phyloP scores from a whole-genome alignment of 2,797 vertebrate species.

The Ara ararauna region DNA sequence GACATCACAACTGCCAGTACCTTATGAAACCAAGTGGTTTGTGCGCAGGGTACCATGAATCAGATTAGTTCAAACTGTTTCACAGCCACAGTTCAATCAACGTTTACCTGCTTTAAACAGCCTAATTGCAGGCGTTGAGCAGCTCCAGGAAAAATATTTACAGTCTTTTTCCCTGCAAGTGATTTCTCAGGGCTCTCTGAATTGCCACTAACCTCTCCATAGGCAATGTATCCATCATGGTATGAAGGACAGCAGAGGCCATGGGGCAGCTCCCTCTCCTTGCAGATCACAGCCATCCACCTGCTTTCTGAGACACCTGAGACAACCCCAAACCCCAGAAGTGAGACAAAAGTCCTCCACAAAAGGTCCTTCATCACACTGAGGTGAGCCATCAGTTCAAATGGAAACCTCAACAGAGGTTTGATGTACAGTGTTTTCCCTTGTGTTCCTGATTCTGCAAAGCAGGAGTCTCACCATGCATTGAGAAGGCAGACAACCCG shows the following conservation, averaged over 20 bases:
- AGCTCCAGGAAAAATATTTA: background rate
- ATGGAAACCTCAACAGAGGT: background rate
- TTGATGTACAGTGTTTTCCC: background rate
- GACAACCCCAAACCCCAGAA: background rate
- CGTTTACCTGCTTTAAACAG: background rate
- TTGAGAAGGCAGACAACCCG: background rate
- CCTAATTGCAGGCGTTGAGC: background rate
- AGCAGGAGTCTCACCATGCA: background rate
- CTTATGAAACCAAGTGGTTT: background rate
- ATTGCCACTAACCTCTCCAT: fast-evolving
- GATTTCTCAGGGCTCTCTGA: background rate
- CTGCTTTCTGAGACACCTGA: background rate
- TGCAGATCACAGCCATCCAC: background rate
- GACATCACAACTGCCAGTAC: background rate
- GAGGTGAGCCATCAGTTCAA: background rate
- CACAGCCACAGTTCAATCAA: background rate
- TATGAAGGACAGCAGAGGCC: background rate
- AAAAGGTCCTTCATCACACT: background rate
- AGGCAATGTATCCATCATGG: background rate
- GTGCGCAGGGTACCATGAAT: background rate
- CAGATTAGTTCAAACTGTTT: background rate
- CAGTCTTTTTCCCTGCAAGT: background rate
- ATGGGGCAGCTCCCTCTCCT: background rate
- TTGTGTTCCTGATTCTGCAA: background rate
- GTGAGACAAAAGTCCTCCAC: background rate